Percentiles rank a stretch among this genome's conserved stretches.
Evolutionary conservation across 2,888 invertebrate genomes (phyloP).

Genomic region (Hedychridium roseum): DNA sequence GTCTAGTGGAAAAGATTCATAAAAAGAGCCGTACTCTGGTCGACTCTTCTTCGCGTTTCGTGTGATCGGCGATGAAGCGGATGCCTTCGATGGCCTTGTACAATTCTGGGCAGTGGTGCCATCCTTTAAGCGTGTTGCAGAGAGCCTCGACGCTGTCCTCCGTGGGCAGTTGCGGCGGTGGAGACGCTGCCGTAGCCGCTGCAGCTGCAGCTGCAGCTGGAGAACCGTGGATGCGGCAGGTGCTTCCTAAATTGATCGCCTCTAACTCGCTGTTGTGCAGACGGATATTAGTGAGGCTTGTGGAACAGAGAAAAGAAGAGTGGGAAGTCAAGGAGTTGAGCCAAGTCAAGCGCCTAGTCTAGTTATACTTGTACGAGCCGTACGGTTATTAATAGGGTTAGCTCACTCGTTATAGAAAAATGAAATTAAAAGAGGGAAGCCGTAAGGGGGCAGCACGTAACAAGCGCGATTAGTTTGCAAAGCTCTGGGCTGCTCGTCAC

Average conservation of each 20-base stretch:
- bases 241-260: slow-evolving; percentile 66
- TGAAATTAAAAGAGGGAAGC: too few relatives aligned
- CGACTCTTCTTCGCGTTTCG: slow-evolving; percentile 89
- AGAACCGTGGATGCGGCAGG: slow-evolving; percentile 70
- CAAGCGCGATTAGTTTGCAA: too few relatives aligned
- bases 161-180: slow-evolving; percentile 62
- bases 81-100: slow-evolving; percentile 94
- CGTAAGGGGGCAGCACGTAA: too few relatives aligned
- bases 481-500: too few relatives aligned
- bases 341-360: too few relatives aligned
- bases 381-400: too few relatives aligned
- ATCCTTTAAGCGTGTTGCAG: slow-evolving; percentile 74
- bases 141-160: slow-evolving; percentile 68
- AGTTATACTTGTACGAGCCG: too few relatives aligned
- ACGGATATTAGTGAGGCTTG: background rate
- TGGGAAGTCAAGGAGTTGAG: too few relatives aligned
- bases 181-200: too few relatives aligned
- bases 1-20: too few relatives aligned
- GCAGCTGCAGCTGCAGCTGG: slow-evolving; percentile 66
- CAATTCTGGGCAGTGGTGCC: slow-evolving; percentile 91
- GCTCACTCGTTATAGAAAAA: too few relatives aligned
- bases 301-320: too few relatives aligned
- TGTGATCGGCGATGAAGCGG: slow-evolving; percentile 91
- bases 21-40: slow-evolving; percentile 84
- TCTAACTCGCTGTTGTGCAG: slow-evolving; percentile 65